Evolutionary conservation across 2,113 vertebrate species (phyloP).

Genomic region (Clarias macrocephalus): DNA sequence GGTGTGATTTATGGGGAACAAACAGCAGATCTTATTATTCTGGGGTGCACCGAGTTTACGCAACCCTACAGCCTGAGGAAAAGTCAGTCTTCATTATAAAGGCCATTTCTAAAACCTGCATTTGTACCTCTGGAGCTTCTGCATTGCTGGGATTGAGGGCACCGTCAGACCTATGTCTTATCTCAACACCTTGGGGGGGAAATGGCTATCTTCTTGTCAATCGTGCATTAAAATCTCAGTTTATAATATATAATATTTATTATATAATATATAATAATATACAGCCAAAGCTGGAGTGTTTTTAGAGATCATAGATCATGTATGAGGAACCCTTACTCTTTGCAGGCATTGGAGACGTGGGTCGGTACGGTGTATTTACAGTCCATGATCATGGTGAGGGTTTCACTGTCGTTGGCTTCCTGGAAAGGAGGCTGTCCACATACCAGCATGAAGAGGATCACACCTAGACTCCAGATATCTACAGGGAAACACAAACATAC

Average conservation of each 20-base stretch:
- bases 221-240: background rate
- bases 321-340: constrained; percentile 82
- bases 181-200: background rate
- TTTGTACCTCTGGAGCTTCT: background rate
- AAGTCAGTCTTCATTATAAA: constrained; percentile 3
- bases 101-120: background rate
- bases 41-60: background rate
- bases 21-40: background rate
- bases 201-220: background rate
- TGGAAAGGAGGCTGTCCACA: constrained; percentile 97
- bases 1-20: background rate
- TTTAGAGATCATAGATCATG: background rate
- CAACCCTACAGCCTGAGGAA: background rate
- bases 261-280: too few species aligned
- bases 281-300: background rate
- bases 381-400: constrained; percentile 99
- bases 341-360: constrained; percentile 90
- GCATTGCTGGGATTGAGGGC: background rate
- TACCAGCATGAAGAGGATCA: constrained; percentile 98
- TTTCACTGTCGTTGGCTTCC: constrained; percentile 98
- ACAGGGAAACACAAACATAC: constrained; percentile 37
- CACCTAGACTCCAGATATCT: constrained; percentile 99
- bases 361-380: constrained; percentile 95
- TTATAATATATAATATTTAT: background rate
- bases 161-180: background rate